Base-by-base conservation (phyloP, 1,140 invertebrate species). In the Xylocopa sonorina region DNA sequence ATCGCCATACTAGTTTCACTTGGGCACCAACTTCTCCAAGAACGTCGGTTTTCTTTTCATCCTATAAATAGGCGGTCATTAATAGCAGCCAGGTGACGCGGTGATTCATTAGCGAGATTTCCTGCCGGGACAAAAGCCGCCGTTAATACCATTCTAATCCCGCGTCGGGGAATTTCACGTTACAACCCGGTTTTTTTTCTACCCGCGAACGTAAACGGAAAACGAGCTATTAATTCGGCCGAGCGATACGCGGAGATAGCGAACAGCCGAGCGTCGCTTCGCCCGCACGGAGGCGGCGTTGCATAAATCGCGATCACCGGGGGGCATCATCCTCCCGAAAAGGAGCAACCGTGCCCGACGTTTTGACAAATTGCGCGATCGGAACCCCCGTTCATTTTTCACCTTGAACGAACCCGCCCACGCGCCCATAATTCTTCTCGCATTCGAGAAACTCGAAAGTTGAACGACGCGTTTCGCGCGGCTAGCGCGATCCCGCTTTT, bases 51-150 rank as follows among this genome's bases (percentile, higher is more conserved):
- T 80, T 83, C 50, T 62, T 64, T 75, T 84, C 66, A 80, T 74
- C 63, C 81, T 84, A 84, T 84, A 84, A 84, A 84, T 83, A 84
- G 81, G 51, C 53, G 41, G 53, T 55, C 69, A 71, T 83, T 84
- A 83, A 72, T 67, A 50, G 41, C 69, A 41, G 27, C 43, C 81
- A 83, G 82, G 68, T 83, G 82, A 72, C 51, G 41, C 55, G 69
- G 51, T 83, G 82, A 84, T 84, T 84, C 82, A 84, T 64, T 34
- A 24, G 10, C 48, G 27, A 68, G 57, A 58, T 83, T 84, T 83
- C 77, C 68, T 84, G 62, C 34, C 58, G 12, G 53, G 43, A 82
- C 80, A 75, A 69, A 78, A 78, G 51, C 29, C 64, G 4, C 41
- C 32, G 46, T 18, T 57, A 50, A 48, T 38, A 7, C 73, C 63